These are phyloP conservation scores for Ceraclea dissimilis DNA, from an alignment of 2,888 invertebrate genomes.

Conservation along the genomic window DNA sequence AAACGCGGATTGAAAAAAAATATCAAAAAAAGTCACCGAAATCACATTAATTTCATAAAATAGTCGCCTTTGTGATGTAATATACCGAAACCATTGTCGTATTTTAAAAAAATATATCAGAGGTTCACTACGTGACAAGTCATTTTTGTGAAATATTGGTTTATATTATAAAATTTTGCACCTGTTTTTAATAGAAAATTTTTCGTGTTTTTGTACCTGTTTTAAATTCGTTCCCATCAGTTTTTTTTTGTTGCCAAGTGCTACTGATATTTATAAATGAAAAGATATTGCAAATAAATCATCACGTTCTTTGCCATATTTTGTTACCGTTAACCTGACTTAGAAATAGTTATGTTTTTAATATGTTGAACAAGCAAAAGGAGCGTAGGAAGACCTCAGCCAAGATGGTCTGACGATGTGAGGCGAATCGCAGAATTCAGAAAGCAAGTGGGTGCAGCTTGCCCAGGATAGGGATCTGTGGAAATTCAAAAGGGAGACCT, in stretches of 20 bases:
- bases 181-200: background rate
- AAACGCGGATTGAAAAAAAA: background rate
- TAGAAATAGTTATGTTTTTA: too few species aligned
- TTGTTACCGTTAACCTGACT: too few species aligned
- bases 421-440: too few species aligned
- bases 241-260: background rate
- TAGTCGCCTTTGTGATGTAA: background rate
- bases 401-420: too few species aligned
- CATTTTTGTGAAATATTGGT: background rate
- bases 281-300: too few species aligned
- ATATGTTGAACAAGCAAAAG: too few species aligned
- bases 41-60: background rate
- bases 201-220: background rate
- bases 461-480: too few species aligned
- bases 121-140: background rate
- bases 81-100: background rate
- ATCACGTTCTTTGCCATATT: too few species aligned
- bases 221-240: background rate
- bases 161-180: background rate
- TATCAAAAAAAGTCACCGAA: background rate
- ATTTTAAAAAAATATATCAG: background rate
- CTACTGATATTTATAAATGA: too few species aligned
- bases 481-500: too few species aligned
- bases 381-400: too few species aligned
- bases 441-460: too few species aligned